A percentile compares a stretch with the other conserved stretches of the same genome.
These are phyloP conservation scores for Gasterosteus aculeatus DNA, from an alignment of 2,113 vertebrate species.

Conservation along the genomic window DNA sequence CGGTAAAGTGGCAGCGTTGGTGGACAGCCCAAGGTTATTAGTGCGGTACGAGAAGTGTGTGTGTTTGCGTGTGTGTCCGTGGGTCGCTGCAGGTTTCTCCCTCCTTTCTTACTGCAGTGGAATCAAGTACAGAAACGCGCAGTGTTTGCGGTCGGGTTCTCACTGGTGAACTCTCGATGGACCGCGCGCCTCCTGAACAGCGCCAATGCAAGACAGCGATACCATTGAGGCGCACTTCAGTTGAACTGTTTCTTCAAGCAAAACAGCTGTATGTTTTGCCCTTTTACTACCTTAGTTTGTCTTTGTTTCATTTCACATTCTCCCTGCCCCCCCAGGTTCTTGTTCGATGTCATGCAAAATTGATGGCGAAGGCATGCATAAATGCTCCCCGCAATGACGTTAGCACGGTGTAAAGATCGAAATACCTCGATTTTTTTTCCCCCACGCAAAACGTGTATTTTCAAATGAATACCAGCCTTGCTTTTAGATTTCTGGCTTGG, in stretches of 20 bases:
- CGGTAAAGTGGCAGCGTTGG: slow-evolving; percentile 78
- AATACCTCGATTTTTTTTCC: slow-evolving; percentile 21
- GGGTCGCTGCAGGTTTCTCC: slow-evolving; percentile 54
- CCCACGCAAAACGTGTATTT: slow-evolving; percentile 1
- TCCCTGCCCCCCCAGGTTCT: slow-evolving; percentile 50
- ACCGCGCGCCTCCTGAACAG: slow-evolving; percentile 17
- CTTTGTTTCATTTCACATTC: slow-evolving; percentile 52
- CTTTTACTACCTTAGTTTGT: slow-evolving; percentile 51
- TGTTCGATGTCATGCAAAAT: slow-evolving; percentile 68
- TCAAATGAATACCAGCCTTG: slow-evolving; percentile 26
- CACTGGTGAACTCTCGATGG: slow-evolving; percentile 69
- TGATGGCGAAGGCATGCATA: slow-evolving; percentile 52
- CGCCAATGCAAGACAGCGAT: slow-evolving; percentile 35
- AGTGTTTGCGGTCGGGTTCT: slow-evolving; percentile 60
- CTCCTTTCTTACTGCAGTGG: slow-evolving; percentile 60
- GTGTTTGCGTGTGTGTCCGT: slow-evolving; percentile 56
- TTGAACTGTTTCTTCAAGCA: slow-evolving; percentile 44
- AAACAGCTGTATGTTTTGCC: slow-evolving; percentile 55
- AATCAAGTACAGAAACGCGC: slow-evolving; percentile 61
- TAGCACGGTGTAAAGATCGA: slow-evolving; percentile 43
- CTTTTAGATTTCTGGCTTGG: slow-evolving; percentile 25
- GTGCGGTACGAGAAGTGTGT: slow-evolving; percentile 73
- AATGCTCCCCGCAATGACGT: slow-evolving; percentile 43
- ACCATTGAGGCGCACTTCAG: slow-evolving; percentile 43
- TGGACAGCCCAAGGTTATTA: slow-evolving; percentile 84